A percentile compares a stretch with the other conserved stretches of the same genome.
These are phyloP conservation scores for Andricus curvator DNA, from an alignment of 2,888 invertebrate species.

Conservation along the genomic window DNA sequence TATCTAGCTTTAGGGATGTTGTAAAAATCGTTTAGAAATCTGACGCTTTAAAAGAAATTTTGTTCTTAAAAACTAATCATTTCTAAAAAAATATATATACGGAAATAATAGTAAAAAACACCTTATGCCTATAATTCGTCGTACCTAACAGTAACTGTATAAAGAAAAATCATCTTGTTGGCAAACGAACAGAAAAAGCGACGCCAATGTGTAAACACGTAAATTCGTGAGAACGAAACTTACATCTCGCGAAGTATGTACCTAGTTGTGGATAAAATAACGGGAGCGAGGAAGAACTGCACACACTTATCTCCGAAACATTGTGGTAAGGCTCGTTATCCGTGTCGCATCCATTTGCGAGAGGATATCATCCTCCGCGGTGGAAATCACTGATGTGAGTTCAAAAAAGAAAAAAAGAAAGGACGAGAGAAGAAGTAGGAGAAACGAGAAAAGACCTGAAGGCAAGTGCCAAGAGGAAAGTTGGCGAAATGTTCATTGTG, in stretches of 20 bases:
- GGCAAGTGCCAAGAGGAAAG: constrained; percentile 24
- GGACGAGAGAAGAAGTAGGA: neutral
- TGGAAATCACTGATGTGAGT: neutral
- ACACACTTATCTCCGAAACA: constrained; percentile 17
- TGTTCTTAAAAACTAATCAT: too few relatives aligned
- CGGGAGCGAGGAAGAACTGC: neutral
- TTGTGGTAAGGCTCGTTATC: constrained; percentile 15
- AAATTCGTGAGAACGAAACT: constrained; percentile 4
- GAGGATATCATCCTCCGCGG: neutral
- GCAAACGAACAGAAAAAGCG: neutral
- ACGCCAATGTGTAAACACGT: constrained; percentile 4
- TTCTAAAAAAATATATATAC: too few relatives aligned
- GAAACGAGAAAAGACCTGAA: neutral
- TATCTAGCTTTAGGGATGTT: neutral
- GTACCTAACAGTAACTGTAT: too few relatives aligned
- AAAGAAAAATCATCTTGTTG: neutral
- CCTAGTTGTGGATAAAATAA: constrained; percentile 14
- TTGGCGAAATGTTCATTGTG: constrained; percentile 30
- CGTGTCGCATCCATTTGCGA: constrained; percentile 12
- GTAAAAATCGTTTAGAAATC: neutral
- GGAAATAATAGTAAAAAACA: too few relatives aligned
- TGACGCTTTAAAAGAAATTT: neutral
- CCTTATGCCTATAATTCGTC: too few relatives aligned
- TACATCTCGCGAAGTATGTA: neutral
- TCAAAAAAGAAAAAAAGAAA: neutral